These are phyloP conservation scores for Artibeus lituratus DNA, from an alignment of 2,797 vertebrate species.

Conservation along the genomic window DNA sequence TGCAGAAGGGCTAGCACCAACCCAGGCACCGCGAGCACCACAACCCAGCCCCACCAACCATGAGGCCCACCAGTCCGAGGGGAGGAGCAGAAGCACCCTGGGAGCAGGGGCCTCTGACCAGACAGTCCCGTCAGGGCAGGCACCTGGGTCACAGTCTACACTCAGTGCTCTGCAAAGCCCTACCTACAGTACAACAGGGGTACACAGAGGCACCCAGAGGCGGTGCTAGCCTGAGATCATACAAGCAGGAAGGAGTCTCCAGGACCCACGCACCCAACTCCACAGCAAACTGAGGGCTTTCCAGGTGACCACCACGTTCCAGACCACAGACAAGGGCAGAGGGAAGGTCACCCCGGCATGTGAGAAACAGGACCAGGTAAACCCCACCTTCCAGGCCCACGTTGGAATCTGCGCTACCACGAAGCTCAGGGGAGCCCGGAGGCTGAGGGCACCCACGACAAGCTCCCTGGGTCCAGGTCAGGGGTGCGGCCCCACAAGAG, in stretches of 20 bases:
- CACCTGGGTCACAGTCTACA: not conserved
- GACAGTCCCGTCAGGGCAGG: not conserved
- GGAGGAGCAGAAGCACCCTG: not conserved
- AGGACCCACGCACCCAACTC: not conserved
- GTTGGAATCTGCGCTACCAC: accelerated
- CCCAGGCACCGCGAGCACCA: not conserved
- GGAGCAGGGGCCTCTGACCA: accelerated
- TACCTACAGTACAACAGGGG: too few relatives aligned
- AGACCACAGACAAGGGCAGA: accelerated
- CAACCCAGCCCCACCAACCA: not conserved
- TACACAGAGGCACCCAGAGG: not conserved
- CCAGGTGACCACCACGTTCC: not conserved
- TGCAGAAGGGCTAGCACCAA: not conserved
- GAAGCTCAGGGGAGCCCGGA: not conserved
- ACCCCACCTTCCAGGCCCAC: too few relatives aligned
- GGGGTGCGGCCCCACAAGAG: not conserved
- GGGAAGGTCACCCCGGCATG: accelerated
- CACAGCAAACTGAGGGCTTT: not conserved
- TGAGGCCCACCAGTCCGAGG: not conserved
- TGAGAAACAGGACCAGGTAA: not conserved
- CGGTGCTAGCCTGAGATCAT: not conserved
- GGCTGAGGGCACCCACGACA: not conserved
- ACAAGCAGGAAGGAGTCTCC: not conserved
- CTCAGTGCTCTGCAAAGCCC: not conserved
- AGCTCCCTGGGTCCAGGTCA: not conserved